These are phyloP conservation scores for zebrafish (Danio rerio) DNA, from an alignment of 2,113 vertebrate species.

Conservation along the genomic window DNA sequence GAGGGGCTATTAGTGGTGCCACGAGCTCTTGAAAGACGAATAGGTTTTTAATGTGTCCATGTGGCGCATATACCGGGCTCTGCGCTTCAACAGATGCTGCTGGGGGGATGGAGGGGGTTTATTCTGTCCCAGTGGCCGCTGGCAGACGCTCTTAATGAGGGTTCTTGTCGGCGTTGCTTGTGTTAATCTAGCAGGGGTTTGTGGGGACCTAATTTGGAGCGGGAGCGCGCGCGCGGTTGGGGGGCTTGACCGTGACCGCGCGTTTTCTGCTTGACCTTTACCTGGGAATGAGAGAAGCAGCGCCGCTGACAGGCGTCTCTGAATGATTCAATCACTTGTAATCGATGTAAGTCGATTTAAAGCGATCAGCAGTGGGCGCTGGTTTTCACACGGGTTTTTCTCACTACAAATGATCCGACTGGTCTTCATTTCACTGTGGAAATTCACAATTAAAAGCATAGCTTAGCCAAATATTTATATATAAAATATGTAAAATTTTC, in stretches of 20 bases:
- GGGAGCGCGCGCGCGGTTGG: background rate
- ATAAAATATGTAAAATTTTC: too few species aligned
- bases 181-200: slow-evolving; percentile 32
- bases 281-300: slow-evolving; percentile 12
- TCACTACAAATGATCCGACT: background rate
- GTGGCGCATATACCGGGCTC: slow-evolving; percentile 58
- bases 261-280: slow-evolving; percentile 39
- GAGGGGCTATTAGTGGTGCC: slow-evolving; percentile 61
- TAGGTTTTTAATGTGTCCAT: slow-evolving; percentile 66
- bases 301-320: background rate
- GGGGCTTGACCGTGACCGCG: background rate
- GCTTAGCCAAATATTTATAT: too few species aligned
- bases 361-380: background rate
- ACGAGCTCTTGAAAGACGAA: slow-evolving; percentile 60
- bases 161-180: slow-evolving; percentile 20
- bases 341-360: slow-evolving; percentile 35
- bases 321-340: background rate
- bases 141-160: slow-evolving; percentile 63
- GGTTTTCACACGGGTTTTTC: slow-evolving; percentile 10
- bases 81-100: slow-evolving; percentile 66
- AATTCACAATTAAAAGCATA: background rate
- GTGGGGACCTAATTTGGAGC: slow-evolving; percentile 23
- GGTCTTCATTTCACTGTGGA: slow-evolving; percentile 31
- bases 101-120: slow-evolving; percentile 55
- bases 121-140: slow-evolving; percentile 65